phyloP scores from a whole-genome alignment of 2,888 invertebrate genomes.

The Saturnia pavonia region DNA sequence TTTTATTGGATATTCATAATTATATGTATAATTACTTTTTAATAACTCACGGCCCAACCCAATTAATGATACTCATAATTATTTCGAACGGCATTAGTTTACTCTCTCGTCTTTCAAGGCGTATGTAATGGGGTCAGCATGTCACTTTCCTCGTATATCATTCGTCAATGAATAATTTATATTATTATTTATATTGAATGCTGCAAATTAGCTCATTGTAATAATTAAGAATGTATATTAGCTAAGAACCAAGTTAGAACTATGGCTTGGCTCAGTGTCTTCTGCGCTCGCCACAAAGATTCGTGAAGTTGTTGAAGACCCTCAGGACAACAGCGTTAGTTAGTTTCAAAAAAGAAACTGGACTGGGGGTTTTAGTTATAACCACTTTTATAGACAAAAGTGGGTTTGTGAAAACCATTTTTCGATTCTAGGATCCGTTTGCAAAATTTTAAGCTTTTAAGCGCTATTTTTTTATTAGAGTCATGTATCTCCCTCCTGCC shows the following conservation, averaged over 20 bases:
- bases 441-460: no score
- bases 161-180: slow-evolving; percentile 17
- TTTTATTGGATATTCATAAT: neutral
- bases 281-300: no score
- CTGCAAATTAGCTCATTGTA: neutral
- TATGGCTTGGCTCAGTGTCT: neutral
- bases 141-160: slow-evolving; percentile 66
- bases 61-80: slow-evolving; percentile 26
- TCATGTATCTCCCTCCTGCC: no score
- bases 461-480: no score
- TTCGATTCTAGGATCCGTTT: no score
- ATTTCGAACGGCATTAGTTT: slow-evolving; percentile 50
- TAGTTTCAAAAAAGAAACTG: no score
- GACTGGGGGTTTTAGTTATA: no score
- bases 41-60: slow-evolving; percentile 18
- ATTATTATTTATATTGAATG: neutral
- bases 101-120: slow-evolving; percentile 63
- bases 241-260: neutral
- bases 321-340: no score
- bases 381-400: no score
- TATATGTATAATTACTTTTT: neutral
- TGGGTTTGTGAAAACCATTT: no score
- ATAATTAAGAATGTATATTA: slow-evolving; percentile 11
- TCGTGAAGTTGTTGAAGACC: no score
- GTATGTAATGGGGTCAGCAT: slow-evolving; percentile 60